These are phyloP conservation scores for Pentalonia nigronervosa DNA, from an alignment of 1,140 invertebrate genomes.

Conservation along the genomic window DNA sequence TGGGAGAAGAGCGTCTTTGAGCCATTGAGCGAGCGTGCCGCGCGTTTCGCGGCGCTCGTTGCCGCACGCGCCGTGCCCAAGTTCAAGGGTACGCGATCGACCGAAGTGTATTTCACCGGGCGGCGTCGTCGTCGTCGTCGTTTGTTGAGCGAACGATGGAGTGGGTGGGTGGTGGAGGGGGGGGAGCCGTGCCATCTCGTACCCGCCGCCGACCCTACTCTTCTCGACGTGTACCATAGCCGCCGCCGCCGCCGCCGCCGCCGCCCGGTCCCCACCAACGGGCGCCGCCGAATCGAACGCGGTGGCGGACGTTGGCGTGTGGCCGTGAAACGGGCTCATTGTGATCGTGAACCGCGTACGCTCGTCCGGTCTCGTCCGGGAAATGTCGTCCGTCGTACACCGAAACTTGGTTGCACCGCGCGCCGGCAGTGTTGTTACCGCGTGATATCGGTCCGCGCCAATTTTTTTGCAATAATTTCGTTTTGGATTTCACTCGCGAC, in stretches of 20 bases:
- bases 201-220: conserved; percentile 48
- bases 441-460: background rate
- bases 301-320: conserved; percentile 61
- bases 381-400: conserved; percentile 30
- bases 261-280: conserved; percentile 15
- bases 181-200: conserved; percentile 50
- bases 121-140: conserved; percentile 56
- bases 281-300: conserved; percentile 71
- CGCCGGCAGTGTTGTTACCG: background rate
- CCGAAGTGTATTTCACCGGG: conserved; percentile 62
- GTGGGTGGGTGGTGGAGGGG: background rate
- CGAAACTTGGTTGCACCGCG: background rate
- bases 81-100: conserved; percentile 63
- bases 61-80: conserved; percentile 48
- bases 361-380: conserved; percentile 52
- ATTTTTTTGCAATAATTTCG: no score
- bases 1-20: background rate
- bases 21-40: background rate
- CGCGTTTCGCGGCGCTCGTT: background rate
- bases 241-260: conserved; percentile 50
- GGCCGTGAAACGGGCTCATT: conserved; percentile 54
- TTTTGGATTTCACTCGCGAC: background rate
- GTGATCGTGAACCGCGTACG: conserved; percentile 54
- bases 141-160: conserved; percentile 5
- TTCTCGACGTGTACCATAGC: background rate